A percentile compares a stretch with the other conserved stretches of the same genome.
phyloP scores from a whole-genome alignment of 2,113 vertebrate genomes.

The Chaetodon auriga region DNA sequence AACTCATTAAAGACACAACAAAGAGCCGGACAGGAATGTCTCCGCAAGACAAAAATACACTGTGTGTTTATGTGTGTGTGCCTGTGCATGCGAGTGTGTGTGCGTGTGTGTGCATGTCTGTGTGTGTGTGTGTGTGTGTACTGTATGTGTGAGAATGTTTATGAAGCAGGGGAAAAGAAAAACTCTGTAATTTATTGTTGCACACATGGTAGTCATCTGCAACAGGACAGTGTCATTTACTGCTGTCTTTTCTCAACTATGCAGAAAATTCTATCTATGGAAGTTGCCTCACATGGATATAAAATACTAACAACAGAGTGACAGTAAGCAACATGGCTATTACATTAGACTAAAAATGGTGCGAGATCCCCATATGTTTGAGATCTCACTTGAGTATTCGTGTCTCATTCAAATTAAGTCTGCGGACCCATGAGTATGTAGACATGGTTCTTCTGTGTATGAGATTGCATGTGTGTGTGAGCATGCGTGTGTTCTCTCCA shows the following conservation, averaged over 20 bases:
- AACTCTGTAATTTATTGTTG: constrained; percentile 76
- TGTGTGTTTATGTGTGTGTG: constrained; percentile 50
- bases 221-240: constrained; percentile 78
- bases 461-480: constrained; percentile 4
- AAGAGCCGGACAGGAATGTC: constrained; percentile 73
- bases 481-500: constrained; percentile 4
- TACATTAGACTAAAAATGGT: constrained; percentile 41
- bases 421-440: not conserved
- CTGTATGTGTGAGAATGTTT: constrained; percentile 78
- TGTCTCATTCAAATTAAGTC: constrained; percentile 24
- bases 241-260: constrained; percentile 75
- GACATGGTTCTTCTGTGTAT: not conserved
- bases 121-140: constrained; percentile 41
- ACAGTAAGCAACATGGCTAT: constrained; percentile 30
- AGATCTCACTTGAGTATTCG: constrained; percentile 20
- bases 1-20: constrained; percentile 81
- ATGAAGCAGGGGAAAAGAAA: constrained; percentile 75
- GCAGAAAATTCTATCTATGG: constrained; percentile 74
- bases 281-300: constrained; percentile 68
- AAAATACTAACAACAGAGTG: constrained; percentile 59
- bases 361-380: constrained; percentile 61
- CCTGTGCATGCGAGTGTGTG: constrained; percentile 37
- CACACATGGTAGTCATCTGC: constrained; percentile 82
- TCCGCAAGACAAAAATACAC: constrained; percentile 66
- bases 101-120: constrained; percentile 46